A percentile compares a stretch with the other conserved stretches of the same genome.
Evolutionary conservation across 2,888 invertebrate genomes (phyloP).

Genomic region (Ellobium chinense): DNA sequence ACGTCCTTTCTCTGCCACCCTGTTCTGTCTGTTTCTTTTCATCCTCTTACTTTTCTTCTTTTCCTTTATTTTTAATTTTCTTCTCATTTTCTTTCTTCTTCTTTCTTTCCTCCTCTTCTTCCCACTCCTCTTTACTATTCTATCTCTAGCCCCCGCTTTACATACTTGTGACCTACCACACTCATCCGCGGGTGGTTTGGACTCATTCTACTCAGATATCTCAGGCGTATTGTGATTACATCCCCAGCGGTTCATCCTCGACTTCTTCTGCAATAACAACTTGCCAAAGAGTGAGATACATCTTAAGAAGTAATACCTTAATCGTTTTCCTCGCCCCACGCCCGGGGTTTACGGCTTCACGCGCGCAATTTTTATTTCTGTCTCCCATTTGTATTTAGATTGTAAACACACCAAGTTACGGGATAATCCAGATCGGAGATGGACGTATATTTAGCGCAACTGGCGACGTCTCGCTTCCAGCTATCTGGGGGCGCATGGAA

Average conservation of each 20-base stretch:
- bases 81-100: not conserved
- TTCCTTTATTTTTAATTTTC: not conserved
- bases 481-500: constrained; percentile 35
- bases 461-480: constrained; percentile 38
- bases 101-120: not conserved
- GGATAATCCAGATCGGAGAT: constrained; percentile 36
- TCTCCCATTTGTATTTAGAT: constrained; percentile 30
- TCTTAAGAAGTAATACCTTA: constrained; percentile 6
- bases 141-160: too few relatives aligned
- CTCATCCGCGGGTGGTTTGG: constrained; percentile 18
- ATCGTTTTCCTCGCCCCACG: constrained; percentile 17
- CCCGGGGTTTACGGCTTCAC: constrained; percentile 27
- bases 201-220: not conserved
- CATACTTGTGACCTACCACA: constrained; percentile 7
- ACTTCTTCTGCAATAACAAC: constrained; percentile 9
- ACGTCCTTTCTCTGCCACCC: too few relatives aligned
- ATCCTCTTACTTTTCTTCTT: not conserved
- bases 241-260: too few relatives aligned
- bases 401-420: constrained; percentile 33
- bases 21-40: not conserved
- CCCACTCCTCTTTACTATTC: too few relatives aligned
- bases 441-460: constrained; percentile 40
- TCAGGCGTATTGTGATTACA: not conserved
- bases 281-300: constrained; percentile 19
- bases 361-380: constrained; percentile 27